Percentiles rank a stretch among this genome's conserved stretches.
These are phyloP conservation scores for Ectropis crepuscularia DNA, from an alignment of 2,888 invertebrate genomes.

Conservation along the genomic window DNA sequence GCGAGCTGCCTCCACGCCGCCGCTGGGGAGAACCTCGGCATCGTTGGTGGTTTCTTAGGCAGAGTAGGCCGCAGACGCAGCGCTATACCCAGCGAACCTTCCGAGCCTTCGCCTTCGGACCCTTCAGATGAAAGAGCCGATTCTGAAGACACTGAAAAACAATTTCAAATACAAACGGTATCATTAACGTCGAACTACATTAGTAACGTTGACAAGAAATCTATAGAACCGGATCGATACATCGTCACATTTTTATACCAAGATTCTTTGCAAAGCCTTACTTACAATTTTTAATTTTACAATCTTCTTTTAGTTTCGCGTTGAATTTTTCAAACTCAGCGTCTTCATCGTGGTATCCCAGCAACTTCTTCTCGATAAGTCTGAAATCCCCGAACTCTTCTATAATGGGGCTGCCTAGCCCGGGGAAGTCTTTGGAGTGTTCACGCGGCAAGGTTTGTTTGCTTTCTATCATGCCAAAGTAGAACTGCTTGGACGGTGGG, in stretches of 20 bases:
- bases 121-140: conserved; percentile 83
- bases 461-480: conserved; percentile 91
- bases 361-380: conserved; percentile 74
- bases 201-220: no score
- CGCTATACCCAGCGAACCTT: conserved; percentile 86
- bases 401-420: conserved; percentile 76
- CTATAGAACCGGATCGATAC: no score
- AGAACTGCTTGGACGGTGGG: conserved; percentile 85
- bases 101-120: conserved; percentile 79
- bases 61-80: conserved; percentile 90
- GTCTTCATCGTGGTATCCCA: conserved; percentile 75
- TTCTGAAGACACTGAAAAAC: conserved; percentile 76
- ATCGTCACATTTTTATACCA: no score
- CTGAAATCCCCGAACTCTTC: conserved; percentile 78
- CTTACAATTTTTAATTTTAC: conserved; percentile 69
- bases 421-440: conserved; percentile 75
- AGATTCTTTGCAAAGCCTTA: not conserved
- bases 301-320: conserved; percentile 68
- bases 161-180: no score
- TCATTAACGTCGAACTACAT: no score
- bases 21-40: conserved; percentile 92
- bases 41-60: conserved; percentile 90
- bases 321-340: conserved; percentile 75
- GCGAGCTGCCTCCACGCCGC: conserved; percentile 92
- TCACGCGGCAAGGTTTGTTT: conserved; percentile 65